Conservation (phyloP, 2,113 vertebrate genomes). For the Lepisosteus osseus region DNA sequence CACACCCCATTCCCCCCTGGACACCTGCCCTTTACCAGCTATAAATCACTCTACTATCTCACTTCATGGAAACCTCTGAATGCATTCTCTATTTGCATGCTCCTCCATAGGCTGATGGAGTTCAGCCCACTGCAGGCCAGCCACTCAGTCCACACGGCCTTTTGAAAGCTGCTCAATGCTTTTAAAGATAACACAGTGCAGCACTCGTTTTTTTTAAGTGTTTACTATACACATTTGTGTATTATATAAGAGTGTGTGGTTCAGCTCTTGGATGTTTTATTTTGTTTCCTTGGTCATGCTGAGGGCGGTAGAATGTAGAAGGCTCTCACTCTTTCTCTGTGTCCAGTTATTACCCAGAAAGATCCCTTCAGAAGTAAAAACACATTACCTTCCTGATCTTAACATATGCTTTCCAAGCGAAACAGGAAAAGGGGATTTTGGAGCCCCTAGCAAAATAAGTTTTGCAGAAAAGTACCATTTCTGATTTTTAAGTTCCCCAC, state of each 20-base stretch:
- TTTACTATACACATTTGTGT: too few species aligned
- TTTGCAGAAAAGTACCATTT: slow-evolving; percentile 66
- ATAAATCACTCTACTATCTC: slow-evolving; percentile 1
- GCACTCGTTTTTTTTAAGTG: too few species aligned
- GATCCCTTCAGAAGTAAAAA: slow-evolving; percentile 81
- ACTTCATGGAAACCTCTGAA: not conserved
- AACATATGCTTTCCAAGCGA: slow-evolving; percentile 77
- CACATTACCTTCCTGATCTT: slow-evolving; percentile 81
- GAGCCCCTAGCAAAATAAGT: slow-evolving; percentile 84
- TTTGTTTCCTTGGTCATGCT: not conserved
- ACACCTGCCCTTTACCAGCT: not conserved
- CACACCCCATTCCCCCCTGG: not conserved
- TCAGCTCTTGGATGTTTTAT: not conserved
- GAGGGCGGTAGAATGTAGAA: not conserved
- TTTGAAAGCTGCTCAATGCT: too few species aligned
- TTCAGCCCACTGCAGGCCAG: not conserved
- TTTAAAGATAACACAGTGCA: too few species aligned
- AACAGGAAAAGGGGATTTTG: slow-evolving; percentile 85
- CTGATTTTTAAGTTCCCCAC: slow-evolving; percentile 68
- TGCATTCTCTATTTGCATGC: not conserved
- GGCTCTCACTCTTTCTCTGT: slow-evolving; percentile 20
- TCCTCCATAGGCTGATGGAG: not conserved
- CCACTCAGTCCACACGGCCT: too few species aligned
- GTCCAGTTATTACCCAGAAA: slow-evolving; percentile 35
- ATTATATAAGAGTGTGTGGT: too few species aligned